Conservation (phyloP, 2,113 vertebrate genomes). For the Emydura subglobosa region DNA sequence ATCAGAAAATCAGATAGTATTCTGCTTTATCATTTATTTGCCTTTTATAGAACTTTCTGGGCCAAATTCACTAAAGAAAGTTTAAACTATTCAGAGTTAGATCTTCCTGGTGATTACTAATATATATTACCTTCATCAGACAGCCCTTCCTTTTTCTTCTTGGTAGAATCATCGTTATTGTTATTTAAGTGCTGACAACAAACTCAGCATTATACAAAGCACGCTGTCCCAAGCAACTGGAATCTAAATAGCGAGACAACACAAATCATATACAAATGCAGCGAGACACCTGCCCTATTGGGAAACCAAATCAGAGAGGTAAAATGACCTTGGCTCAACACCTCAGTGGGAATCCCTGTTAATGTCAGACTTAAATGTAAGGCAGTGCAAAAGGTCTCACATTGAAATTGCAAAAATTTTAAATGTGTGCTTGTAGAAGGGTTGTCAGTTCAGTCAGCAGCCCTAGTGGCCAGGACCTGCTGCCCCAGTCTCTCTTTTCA, state of each 20-base stretch:
- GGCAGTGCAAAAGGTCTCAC: not conserved
- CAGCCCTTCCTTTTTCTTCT: constrained; percentile 17
- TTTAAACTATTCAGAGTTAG: not conserved
- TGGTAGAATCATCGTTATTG: not conserved
- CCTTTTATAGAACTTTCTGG: not conserved
- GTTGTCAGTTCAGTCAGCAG: not conserved
- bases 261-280: constrained; percentile 17
- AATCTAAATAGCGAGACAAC: not conserved
- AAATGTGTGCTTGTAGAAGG: not conserved
- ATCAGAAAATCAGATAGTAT: not conserved
- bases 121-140: not conserved
- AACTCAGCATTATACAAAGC: not conserved
- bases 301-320: constrained; percentile 12
- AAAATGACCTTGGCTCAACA: not conserved
- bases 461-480: not conserved
- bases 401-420: not conserved
- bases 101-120: constrained; percentile 1
- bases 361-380: not conserved
- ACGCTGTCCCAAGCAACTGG: rapidly evolving
- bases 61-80: not conserved
- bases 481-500: not conserved
- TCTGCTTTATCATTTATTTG: not conserved
- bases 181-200: not conserved
- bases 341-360: not conserved
- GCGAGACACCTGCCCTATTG: not conserved